phyloP scores from a whole-genome alignment of 2,888 invertebrate species.

The Drosophila lutescens region DNA sequence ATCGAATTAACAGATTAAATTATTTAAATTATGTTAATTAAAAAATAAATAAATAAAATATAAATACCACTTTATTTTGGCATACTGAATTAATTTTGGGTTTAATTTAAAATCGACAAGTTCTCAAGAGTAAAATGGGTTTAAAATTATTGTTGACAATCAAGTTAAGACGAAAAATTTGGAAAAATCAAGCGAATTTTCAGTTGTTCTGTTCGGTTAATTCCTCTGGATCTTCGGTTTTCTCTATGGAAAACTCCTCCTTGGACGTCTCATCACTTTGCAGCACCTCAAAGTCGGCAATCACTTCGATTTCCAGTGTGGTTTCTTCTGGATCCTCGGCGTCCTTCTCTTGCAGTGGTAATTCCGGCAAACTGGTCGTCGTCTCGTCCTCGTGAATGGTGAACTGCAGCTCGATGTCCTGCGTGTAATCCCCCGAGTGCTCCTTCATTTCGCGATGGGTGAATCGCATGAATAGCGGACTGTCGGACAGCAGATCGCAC shows the following conservation, averaged over 20 bases:
- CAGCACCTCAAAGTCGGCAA: neutral
- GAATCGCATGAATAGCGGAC: slow-evolving; percentile 17
- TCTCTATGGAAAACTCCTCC: neutral
- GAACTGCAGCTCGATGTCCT: slow-evolving; percentile 12
- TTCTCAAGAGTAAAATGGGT: neutral
- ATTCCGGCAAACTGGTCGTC: no score
- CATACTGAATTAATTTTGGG: neutral
- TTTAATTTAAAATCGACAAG: neutral
- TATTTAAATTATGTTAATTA: no score
- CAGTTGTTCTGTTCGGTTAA: neutral
- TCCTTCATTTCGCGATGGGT: slow-evolving; percentile 30
- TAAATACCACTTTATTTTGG: neutral
- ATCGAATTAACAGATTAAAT: no score
- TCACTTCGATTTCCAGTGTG: neutral
- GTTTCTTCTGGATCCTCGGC: no score
- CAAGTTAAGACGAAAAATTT: neutral
- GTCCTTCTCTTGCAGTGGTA: neutral
- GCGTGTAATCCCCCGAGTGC: slow-evolving; percentile 3
- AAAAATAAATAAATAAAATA: no score
- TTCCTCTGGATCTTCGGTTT: neutral
- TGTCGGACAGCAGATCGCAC: slow-evolving; percentile 7
- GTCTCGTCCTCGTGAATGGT: neutral
- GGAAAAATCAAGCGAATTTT: neutral
- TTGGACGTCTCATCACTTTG: neutral
- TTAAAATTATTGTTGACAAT: neutral